Conservation (phyloP, 2,113 vertebrate species). For the Vulpes lagopus region DNA sequence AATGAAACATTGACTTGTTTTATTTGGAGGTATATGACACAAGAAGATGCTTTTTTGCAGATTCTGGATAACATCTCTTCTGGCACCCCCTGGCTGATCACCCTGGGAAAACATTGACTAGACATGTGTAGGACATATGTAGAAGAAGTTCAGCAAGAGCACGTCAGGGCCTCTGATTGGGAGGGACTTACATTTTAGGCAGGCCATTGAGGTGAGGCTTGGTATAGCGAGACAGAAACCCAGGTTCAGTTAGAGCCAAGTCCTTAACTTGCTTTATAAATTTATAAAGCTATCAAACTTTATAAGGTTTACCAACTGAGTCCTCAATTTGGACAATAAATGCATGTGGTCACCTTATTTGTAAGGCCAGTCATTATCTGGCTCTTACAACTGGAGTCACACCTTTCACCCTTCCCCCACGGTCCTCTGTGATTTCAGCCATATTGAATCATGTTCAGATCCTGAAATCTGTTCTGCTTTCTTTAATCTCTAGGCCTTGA, state of each 20-base stretch:
- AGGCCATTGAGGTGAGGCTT: not conserved
- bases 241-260: not conserved
- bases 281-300: not conserved
- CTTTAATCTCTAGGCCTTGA: not conserved
- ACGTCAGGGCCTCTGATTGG: not conserved
- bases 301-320: not conserved
- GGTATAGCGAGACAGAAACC: not conserved
- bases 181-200: not conserved
- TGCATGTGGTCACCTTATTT: not conserved
- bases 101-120: not conserved
- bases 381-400: not conserved
- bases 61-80: not conserved
- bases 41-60: not conserved
- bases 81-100: not conserved
- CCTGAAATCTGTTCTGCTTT: not conserved
- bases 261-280: not conserved
- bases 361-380: not conserved
- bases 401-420: not conserved
- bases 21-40: not conserved
- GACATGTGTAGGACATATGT: not conserved
- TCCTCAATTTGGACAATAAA: not conserved
- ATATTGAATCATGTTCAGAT: not conserved
- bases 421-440: not conserved
- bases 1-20: not conserved
- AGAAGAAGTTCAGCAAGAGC: not conserved